phyloP scores from a whole-genome alignment of 1,140 invertebrate species.

The Reticulitermes speratus region DNA sequence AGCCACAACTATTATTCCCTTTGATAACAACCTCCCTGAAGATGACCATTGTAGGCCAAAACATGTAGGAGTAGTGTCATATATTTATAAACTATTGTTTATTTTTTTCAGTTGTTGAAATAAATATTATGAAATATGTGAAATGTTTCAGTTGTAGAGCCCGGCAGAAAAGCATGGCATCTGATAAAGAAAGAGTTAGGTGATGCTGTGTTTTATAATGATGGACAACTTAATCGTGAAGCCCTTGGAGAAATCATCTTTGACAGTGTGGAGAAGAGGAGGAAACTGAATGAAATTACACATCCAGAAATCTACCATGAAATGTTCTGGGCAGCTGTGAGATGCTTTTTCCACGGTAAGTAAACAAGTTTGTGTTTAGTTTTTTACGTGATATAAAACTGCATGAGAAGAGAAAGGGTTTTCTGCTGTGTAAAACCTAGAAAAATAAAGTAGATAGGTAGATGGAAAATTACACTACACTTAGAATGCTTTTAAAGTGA shows the following conservation, averaged over 20 bases:
- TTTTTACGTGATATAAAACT: no score
- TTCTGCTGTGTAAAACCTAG: no score
- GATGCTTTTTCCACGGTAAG: slow-evolving; percentile 65
- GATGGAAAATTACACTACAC: no score
- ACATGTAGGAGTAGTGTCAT: no score
- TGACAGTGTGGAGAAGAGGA: slow-evolving; percentile 66
- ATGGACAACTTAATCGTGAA: slow-evolving; percentile 68
- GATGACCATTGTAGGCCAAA: no score
- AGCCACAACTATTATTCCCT: no score
- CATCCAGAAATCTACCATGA: slow-evolving; percentile 76
- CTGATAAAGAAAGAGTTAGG: slow-evolving; percentile 75
- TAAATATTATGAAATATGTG: neutral
- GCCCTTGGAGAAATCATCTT: slow-evolving; percentile 74
- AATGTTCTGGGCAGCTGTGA: slow-evolving; percentile 69
- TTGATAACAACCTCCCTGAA: no score
- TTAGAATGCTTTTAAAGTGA: no score
- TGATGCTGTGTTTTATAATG: slow-evolving; percentile 62
- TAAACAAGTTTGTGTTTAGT: neutral
- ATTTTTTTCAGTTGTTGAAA: no score
- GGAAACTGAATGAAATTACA: slow-evolving; percentile 74
- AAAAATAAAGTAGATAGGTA: no score
- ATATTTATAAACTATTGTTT: no score
- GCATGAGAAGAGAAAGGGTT: no score
- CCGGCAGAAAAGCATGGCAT: slow-evolving; percentile 72
- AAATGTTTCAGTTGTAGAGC: slow-evolving; percentile 73